Conservation (phyloP, 2,888 invertebrate genomes). For the Agrypnus murinus region DNA sequence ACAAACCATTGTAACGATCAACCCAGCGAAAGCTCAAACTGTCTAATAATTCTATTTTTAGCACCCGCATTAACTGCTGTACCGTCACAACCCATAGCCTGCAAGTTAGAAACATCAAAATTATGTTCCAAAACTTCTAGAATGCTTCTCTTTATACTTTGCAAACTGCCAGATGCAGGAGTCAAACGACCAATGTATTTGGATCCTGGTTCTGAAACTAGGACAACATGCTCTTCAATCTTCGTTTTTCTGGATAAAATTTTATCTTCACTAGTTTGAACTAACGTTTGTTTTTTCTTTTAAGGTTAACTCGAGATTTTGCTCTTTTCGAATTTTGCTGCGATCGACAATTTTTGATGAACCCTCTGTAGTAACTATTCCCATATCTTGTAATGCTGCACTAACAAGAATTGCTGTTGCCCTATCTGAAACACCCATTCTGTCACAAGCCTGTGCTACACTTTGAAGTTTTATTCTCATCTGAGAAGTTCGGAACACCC, state of each 20-base stretch:
- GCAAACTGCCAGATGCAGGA: constrained; percentile 6
- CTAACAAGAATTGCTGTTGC: constrained; percentile 19
- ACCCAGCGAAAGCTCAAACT: constrained; percentile 1
- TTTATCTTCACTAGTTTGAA: constrained; percentile 2
- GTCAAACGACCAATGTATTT: constrained; percentile 11
- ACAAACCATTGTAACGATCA: constrained; percentile 8
- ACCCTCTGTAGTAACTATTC: constrained; percentile 8
- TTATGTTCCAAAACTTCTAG: not conserved
- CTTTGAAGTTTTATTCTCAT: constrained; percentile 23
- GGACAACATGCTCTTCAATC: constrained; percentile 15
- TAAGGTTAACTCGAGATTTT: constrained; percentile 5
- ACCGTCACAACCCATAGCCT: constrained; percentile 18
- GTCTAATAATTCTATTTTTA: constrained; percentile 7
- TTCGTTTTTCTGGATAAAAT: constrained; percentile 8
- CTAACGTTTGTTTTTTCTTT: constrained; percentile 4
- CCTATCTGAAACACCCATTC: constrained; percentile 19
- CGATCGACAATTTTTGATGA: constrained; percentile 8
- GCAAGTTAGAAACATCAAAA: not conserved
- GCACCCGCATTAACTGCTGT: too few relatives aligned
- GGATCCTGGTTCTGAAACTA: constrained; percentile 30
- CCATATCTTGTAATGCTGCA: constrained; percentile 18
- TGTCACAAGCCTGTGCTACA: constrained; percentile 20
- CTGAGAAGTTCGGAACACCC: too few relatives aligned
- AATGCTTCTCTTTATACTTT: constrained; percentile 1
- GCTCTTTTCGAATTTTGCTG: constrained; percentile 9